phyloP scores from a whole-genome alignment of 2,888 invertebrate genomes.

The Malachius bipustulatus region DNA sequence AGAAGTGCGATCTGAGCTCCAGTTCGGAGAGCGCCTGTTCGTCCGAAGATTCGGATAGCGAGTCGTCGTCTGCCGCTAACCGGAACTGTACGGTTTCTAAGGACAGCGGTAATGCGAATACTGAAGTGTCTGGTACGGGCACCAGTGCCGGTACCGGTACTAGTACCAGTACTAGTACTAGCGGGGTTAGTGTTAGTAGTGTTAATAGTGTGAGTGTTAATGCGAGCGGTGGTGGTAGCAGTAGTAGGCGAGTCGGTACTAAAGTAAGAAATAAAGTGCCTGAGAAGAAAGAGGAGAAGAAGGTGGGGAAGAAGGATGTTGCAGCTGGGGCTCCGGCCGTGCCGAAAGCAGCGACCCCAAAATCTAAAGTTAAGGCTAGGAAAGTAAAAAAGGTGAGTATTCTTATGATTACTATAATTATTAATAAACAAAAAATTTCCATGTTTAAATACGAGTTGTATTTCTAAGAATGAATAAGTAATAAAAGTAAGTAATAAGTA shows the following conservation, averaged over 20 bases:
- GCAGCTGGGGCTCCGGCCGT: conserved; percentile 6
- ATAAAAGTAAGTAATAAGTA: no score
- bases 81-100: conserved; percentile 29
- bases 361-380: no score
- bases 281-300: conserved; percentile 25
- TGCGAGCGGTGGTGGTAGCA: conserved; percentile 29
- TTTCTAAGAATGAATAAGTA: no score
- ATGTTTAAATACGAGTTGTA: no score
- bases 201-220: conserved; percentile 27
- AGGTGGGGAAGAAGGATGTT: conserved; percentile 19
- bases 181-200: conserved; percentile 19
- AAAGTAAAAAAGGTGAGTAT: conserved; percentile 31
- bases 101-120: conserved; percentile 14
- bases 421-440: no score
- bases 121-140: conserved; percentile 11
- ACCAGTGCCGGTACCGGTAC: not conserved
- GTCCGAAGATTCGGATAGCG: conserved; percentile 41
- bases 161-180: conserved; percentile 15
- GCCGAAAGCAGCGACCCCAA: no score
- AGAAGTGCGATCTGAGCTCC: conserved; percentile 40
- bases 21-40: conserved; percentile 36
- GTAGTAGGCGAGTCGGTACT: conserved; percentile 30
- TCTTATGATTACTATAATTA: no score
- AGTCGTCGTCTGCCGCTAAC: conserved; percentile 38
- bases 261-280: conserved; percentile 32